Conservation (phyloP, 2,113 vertebrate genomes). For the Hippocampus barbouri region DNA sequence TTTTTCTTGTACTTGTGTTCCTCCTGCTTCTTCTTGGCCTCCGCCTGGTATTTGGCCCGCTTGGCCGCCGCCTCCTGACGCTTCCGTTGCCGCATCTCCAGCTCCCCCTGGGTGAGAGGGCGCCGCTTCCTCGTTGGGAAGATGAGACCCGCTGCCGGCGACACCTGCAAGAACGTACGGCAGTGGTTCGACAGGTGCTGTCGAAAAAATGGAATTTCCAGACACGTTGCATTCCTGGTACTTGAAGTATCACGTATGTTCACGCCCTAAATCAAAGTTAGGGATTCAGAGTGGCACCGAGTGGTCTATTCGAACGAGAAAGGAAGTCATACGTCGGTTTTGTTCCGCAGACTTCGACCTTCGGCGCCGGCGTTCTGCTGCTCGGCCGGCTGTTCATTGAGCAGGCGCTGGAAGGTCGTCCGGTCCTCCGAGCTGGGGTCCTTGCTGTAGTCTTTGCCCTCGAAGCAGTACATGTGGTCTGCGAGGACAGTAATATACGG, state of each 20-base stretch:
- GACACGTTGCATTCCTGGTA: too few relatives aligned
- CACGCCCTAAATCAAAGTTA: too few relatives aligned
- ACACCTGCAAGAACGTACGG: conserved; percentile 56
- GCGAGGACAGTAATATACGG: conserved; percentile 15
- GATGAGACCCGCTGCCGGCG: conserved; percentile 54
- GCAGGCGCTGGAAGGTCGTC: conserved; percentile 74
- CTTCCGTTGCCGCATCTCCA: conserved; percentile 72
- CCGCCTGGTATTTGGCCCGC: conserved; percentile 76
- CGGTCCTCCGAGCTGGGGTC: conserved; percentile 81
- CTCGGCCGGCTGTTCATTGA: conserved; percentile 74
- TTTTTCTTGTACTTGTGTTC: conserved; percentile 80
- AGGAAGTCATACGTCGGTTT: conserved; percentile 68
- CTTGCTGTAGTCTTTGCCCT: conserved; percentile 91
- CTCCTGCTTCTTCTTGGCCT: conserved; percentile 71
- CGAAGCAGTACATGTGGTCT: conserved; percentile 90
- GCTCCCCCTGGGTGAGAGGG: conserved; percentile 73
- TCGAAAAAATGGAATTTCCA: too few relatives aligned
- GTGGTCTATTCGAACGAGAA: too few relatives aligned
- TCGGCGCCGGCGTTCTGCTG: conserved; percentile 61
- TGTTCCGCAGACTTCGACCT: conserved; percentile 78
- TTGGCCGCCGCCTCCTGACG: conserved; percentile 79
- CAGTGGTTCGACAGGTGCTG: too few relatives aligned
- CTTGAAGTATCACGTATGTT: too few relatives aligned
- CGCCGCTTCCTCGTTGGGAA: conserved; percentile 70
- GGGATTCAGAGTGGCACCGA: too few relatives aligned